A percentile compares a stretch with the other conserved stretches of the same genome.
These are phyloP conservation scores for Watsonalla cultraria DNA, from an alignment of 2,888 invertebrate species.

Conservation along the genomic window DNA sequence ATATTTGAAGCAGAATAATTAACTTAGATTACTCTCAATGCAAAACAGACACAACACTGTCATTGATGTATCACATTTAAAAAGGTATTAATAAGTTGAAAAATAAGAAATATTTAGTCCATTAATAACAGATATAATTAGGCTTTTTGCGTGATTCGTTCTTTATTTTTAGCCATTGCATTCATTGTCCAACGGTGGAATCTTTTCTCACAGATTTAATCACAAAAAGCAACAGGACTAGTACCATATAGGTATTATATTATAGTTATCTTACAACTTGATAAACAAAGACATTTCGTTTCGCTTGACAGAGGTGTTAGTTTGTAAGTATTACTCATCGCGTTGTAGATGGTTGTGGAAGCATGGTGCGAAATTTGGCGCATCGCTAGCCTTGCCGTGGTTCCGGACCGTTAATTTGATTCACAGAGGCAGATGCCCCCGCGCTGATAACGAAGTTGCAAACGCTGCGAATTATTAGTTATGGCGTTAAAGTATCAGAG, in stretches of 20 bases:
- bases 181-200: background rate
- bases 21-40: too few species aligned
- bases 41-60: too few species aligned
- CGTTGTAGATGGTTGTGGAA: conserved; percentile 17
- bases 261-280: conserved; percentile 21
- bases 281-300: conserved; percentile 41
- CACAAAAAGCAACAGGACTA: background rate
- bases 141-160: background rate
- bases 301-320: conserved; percentile 36
- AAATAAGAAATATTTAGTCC: background rate
- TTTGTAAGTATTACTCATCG: conserved; percentile 24
- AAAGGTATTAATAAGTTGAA: too few species aligned
- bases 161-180: conserved; percentile 13
- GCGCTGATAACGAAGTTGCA: conserved; percentile 33
- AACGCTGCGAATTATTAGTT: background rate
- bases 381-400: conserved; percentile 27
- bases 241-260: conserved; percentile 4
- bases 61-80: too few species aligned
- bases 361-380: conserved; percentile 48
- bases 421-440: conserved; percentile 56
- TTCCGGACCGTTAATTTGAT: conserved; percentile 63
- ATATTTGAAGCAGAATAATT: too few species aligned
- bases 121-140: background rate
- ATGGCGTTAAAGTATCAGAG: too few species aligned
- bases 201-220: background rate